Percentiles rank a stretch among this genome's conserved stretches.
phyloP scores from a whole-genome alignment of 2,113 vertebrate genomes.

The Tragelaphus imberbis region DNA sequence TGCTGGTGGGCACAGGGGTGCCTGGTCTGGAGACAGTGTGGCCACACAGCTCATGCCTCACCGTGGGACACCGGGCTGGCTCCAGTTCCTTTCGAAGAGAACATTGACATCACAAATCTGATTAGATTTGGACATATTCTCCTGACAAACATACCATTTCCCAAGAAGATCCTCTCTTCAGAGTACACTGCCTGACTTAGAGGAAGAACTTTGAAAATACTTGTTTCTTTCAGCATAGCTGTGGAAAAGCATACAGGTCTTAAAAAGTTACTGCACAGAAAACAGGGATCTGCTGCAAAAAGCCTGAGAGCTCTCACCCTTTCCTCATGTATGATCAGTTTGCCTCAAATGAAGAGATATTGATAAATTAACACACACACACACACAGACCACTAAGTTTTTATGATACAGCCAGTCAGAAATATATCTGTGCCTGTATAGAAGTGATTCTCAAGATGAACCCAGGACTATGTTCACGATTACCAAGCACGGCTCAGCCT shows the following conservation, averaged over 20 bases:
- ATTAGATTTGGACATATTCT: neutral
- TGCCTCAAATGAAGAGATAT: neutral
- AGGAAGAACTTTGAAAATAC: neutral
- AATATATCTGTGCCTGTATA: neutral
- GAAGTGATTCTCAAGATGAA: neutral
- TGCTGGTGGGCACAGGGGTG: neutral
- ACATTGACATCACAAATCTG: neutral
- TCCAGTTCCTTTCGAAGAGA: neutral
- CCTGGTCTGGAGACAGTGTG: fast-evolving
- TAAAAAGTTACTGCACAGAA: neutral
- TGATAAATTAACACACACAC: neutral
- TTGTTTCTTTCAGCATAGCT: neutral
- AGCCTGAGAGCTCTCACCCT: neutral
- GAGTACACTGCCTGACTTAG: neutral
- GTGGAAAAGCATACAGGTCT: neutral
- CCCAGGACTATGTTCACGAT: neutral
- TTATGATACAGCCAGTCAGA: neutral
- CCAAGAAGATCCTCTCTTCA: neutral
- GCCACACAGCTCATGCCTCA: neutral
- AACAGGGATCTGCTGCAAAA: neutral
- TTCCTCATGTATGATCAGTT: neutral
- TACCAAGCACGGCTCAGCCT: neutral
- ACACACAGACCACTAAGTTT: neutral
- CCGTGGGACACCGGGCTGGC: fast-evolving
- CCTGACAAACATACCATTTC: neutral